These are phyloP conservation scores for Eristalis intricaria DNA, from an alignment of 2,888 invertebrate genomes.

Conservation along the genomic window DNA sequence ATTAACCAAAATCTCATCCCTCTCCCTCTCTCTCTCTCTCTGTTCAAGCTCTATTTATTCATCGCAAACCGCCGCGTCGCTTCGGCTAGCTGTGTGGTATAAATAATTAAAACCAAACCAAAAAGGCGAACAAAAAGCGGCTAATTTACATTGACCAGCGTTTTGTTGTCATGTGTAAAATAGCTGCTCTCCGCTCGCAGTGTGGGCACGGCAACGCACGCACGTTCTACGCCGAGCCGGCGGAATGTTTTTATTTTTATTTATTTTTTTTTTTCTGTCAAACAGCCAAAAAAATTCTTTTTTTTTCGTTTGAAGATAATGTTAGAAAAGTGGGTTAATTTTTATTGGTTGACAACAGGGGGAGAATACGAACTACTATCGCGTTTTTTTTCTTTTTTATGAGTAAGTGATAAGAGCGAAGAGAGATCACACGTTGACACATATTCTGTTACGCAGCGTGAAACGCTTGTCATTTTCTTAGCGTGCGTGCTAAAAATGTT, in stretches of 20 bases:
- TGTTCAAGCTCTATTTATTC: conserved; percentile 15
- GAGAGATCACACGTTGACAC: conserved; percentile 39
- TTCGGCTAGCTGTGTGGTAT: background rate
- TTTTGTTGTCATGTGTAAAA: conserved; percentile 50
- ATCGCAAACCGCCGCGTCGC: background rate
- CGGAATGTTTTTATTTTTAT: conserved; percentile 12
- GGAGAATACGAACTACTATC: conserved; percentile 22
- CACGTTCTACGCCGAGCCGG: background rate
- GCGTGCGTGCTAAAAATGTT: conserved; percentile 23
- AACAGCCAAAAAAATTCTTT: conserved; percentile 28
- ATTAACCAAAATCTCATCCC: background rate
- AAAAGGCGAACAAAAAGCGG: conserved; percentile 2
- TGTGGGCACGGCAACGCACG: conserved; percentile 21
- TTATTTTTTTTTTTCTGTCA: conserved; percentile 14
- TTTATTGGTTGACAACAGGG: conserved; percentile 66
- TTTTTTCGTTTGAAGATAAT: conserved; percentile 39
- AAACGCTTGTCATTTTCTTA: conserved; percentile 13
- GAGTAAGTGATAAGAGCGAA: conserved; percentile 36
- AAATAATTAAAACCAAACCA: conserved; percentile 4
- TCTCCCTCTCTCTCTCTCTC: background rate
- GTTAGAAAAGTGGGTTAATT: conserved; percentile 63
- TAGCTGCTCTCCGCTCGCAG: conserved; percentile 11
- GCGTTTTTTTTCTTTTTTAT: too few species aligned
- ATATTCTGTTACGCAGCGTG: background rate
- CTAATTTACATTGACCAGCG: conserved; percentile 7